phyloP scores from a whole-genome alignment of 1,140 invertebrate species.

The Whitmania pigra region DNA sequence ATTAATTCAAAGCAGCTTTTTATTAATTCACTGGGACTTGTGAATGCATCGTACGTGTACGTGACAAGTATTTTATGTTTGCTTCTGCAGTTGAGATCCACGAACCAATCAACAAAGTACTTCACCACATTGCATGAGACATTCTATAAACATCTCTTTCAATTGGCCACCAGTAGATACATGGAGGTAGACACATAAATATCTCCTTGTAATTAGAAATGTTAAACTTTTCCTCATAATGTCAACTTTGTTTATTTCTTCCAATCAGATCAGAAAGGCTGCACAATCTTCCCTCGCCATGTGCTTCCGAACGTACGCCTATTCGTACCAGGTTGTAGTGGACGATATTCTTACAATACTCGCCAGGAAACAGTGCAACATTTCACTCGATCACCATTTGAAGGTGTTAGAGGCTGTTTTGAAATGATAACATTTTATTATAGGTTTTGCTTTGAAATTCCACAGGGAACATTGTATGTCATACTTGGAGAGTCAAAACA shows the following conservation, averaged over 20 bases:
- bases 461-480: slow-evolving; percentile 61
- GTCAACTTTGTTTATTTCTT: slow-evolving; percentile 22
- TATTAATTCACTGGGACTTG: no score
- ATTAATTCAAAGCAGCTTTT: no score
- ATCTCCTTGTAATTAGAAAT: neutral
- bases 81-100: slow-evolving; percentile 35
- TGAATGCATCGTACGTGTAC: no score
- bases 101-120: slow-evolving; percentile 30
- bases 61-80: slow-evolving; percentile 12
- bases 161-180: slow-evolving; percentile 55
- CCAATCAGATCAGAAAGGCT: slow-evolving; percentile 47
- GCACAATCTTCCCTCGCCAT: slow-evolving; percentile 52
- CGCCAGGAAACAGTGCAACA: slow-evolving; percentile 45
- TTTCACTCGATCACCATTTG: slow-evolving; percentile 55
- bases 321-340: slow-evolving; percentile 50
- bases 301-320: slow-evolving; percentile 47
- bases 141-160: slow-evolving; percentile 54
- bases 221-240: neutral
- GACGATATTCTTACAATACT: slow-evolving; percentile 52
- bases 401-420: slow-evolving; percentile 46
- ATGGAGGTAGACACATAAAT: slow-evolving; percentile 46
- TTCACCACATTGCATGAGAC: slow-evolving; percentile 48
- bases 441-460: no score
- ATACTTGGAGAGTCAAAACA: slow-evolving; percentile 53
- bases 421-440: neutral